Evolutionary conservation across 2,888 invertebrate genomes (phyloP).

Genomic region (Neria commutata): DNA sequence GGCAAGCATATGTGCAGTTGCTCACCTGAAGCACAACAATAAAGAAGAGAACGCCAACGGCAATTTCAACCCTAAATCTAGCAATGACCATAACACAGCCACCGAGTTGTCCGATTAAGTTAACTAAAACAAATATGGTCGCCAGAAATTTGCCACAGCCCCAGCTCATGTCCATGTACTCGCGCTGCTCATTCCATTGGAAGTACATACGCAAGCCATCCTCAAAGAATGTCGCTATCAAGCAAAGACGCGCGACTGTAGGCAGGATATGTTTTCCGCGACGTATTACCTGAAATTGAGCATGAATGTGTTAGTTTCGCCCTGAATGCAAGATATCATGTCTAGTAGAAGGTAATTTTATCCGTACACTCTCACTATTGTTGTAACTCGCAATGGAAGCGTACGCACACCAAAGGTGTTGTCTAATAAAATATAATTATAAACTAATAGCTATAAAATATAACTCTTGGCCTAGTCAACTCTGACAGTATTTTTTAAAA

Average conservation of each 20-base stretch:
- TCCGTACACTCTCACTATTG: too few relatives aligned
- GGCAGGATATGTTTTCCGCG: slow-evolving; percentile 92
- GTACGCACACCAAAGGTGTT: too few relatives aligned
- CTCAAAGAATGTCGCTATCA: slow-evolving; percentile 98
- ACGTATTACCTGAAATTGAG: slow-evolving; percentile 78
- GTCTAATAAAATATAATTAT: too few relatives aligned
- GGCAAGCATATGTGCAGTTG: too few relatives aligned
- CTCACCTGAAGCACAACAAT: slow-evolving; percentile 94
- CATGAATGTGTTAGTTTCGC: too few relatives aligned
- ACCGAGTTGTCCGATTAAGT: slow-evolving; percentile 93
- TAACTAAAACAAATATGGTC: slow-evolving; percentile 92
- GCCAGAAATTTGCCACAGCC: slow-evolving; percentile 93
- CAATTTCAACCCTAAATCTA: slow-evolving; percentile 87
- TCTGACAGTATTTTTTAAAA: too few relatives aligned
- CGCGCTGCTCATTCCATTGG: slow-evolving; percentile 96
- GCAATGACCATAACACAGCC: slow-evolving; percentile 96
- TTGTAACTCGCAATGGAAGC: too few relatives aligned
- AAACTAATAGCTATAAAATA: too few relatives aligned
- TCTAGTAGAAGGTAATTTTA: too few relatives aligned
- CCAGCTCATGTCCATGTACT: slow-evolving; percentile 98
- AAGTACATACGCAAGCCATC: slow-evolving; percentile 99
- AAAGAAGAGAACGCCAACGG: slow-evolving; percentile 90
- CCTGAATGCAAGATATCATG: too few relatives aligned
- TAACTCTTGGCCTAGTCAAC: too few relatives aligned
- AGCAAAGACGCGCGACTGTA: slow-evolving; percentile 92